These are phyloP conservation scores for Leptopilina clavipes DNA, from an alignment of 1,140 invertebrate genomes.

Conservation along the genomic window DNA sequence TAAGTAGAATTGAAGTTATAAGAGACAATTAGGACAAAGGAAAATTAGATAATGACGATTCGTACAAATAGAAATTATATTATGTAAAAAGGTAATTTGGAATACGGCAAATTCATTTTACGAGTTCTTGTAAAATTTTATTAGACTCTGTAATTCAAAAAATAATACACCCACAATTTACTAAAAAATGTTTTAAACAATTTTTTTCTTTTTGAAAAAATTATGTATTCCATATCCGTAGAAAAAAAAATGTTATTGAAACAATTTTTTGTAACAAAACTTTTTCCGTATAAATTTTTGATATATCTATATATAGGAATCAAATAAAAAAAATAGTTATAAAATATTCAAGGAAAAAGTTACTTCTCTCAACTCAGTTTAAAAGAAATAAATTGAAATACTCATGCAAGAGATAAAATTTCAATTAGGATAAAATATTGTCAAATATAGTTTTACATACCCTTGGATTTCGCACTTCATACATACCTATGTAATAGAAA, in stretches of 20 bases:
- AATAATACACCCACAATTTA: no score
- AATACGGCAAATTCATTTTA: neutral
- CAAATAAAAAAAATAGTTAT: neutral
- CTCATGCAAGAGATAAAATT: slow-evolving; percentile 1
- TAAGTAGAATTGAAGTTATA: slow-evolving; percentile 40
- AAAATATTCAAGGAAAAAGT: slow-evolving; percentile 20
- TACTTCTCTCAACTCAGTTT: neutral
- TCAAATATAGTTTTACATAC: neutral
- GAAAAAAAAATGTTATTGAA: neutral
- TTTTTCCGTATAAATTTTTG: neutral
- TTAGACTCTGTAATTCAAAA: no score
- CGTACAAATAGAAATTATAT: neutral
- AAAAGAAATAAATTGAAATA: slow-evolving; percentile 21
- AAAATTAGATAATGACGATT: neutral
- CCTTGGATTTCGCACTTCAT: neutral
- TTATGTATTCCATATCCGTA: neutral
- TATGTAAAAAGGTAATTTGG: neutral
- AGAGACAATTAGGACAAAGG: slow-evolving; percentile 44
- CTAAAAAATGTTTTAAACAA: neutral
- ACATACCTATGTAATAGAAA: no score
- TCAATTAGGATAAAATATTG: neutral
- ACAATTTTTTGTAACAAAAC: neutral
- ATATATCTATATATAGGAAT: neutral
- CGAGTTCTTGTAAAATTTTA: neutral
- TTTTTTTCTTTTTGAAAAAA: neutral